A percentile compares a stretch with the other conserved stretches of the same genome.
Conservation (phyloP, 2,888 invertebrate genomes). For the Pogonocherus hispidulus region DNA sequence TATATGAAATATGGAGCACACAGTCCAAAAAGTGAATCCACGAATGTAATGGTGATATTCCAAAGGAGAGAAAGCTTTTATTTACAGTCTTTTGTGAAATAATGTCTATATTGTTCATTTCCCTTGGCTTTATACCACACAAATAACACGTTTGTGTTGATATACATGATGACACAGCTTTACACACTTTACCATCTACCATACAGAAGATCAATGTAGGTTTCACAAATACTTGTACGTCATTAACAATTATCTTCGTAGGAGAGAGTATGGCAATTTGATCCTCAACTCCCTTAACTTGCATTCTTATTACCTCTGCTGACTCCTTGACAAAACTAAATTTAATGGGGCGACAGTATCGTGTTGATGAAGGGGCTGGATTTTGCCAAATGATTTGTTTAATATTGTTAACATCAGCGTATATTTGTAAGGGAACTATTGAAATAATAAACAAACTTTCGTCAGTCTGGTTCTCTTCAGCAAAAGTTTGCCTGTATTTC, state of each 20-base stretch:
- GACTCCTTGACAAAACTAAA: constrained; percentile 13
- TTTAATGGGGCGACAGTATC: constrained; percentile 6
- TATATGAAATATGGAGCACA: constrained; percentile 17
- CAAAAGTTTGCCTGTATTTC: background rate
- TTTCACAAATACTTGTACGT: constrained; percentile 10
- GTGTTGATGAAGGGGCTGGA: background rate
- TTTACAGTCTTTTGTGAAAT: constrained; percentile 6
- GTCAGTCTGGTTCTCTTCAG: background rate
- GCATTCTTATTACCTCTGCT: background rate
- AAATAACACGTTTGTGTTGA: constrained; percentile 15
- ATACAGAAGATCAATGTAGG: constrained; percentile 14
- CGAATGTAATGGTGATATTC: constrained; percentile 14
- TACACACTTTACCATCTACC: constrained; percentile 18
- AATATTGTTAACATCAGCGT: background rate
- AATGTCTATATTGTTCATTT: constrained; percentile 5
- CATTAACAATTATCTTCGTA: constrained; percentile 11
- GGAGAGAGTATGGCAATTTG: background rate
- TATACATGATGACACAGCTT: constrained; percentile 1
- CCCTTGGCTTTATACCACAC: constrained; percentile 8
- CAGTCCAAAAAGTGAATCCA: constrained; percentile 16
- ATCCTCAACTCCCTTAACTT: background rate
- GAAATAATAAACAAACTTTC: constrained; percentile 14
- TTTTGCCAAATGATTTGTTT: constrained; percentile 16
- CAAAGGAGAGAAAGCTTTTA: background rate
- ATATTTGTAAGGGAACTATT: constrained; percentile 8